These are phyloP conservation scores for Teleopsis dalmanni DNA, from an alignment of 1,140 invertebrate species.

Conservation along the genomic window DNA sequence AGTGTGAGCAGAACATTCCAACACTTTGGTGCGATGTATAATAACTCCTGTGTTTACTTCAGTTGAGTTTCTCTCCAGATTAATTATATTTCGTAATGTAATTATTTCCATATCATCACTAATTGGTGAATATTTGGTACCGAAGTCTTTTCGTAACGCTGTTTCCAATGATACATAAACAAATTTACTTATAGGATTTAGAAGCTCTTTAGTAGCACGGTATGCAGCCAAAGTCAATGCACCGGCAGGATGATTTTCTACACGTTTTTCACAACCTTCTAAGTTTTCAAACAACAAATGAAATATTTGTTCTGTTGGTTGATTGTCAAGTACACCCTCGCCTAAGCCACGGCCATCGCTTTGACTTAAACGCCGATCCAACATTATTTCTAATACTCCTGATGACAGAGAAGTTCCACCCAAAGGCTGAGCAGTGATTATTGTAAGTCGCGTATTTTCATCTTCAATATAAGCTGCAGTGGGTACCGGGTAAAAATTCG, in stretches of 20 bases:
- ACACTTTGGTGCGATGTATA: slow-evolving; percentile 53
- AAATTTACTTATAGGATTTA: slow-evolving; percentile 59
- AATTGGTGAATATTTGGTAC: slow-evolving; percentile 42
- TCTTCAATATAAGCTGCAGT: slow-evolving; percentile 84
- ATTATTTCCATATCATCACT: slow-evolving; percentile 35
- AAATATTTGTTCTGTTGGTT: slow-evolving; percentile 69
- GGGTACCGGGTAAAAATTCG: slow-evolving; percentile 92
- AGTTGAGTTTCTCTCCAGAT: no score
- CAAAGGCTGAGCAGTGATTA: slow-evolving; percentile 79
- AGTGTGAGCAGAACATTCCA: slow-evolving; percentile 46
- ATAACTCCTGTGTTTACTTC: slow-evolving; percentile 50
- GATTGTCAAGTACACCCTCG: slow-evolving; percentile 87
- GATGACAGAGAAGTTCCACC: slow-evolving; percentile 72
- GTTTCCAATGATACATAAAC: slow-evolving; percentile 50
- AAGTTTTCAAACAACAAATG: slow-evolving; percentile 62
- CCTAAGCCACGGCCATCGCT: slow-evolving; percentile 91
- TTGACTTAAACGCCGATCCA: slow-evolving; percentile 83
- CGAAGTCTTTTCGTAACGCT: slow-evolving; percentile 21
- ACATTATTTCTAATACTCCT: slow-evolving; percentile 80
- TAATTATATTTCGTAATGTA: no score
- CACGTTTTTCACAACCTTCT: slow-evolving; percentile 29
- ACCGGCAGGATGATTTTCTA: slow-evolving; percentile 49
- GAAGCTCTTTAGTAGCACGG: slow-evolving; percentile 54
- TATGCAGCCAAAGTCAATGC: slow-evolving; percentile 55
- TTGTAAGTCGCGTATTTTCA: slow-evolving; percentile 58